A percentile compares a stretch with the other conserved stretches of the same genome.
Evolutionary conservation across 2,888 invertebrate species (phyloP).

Genomic region (Leucophora obtusa): DNA sequence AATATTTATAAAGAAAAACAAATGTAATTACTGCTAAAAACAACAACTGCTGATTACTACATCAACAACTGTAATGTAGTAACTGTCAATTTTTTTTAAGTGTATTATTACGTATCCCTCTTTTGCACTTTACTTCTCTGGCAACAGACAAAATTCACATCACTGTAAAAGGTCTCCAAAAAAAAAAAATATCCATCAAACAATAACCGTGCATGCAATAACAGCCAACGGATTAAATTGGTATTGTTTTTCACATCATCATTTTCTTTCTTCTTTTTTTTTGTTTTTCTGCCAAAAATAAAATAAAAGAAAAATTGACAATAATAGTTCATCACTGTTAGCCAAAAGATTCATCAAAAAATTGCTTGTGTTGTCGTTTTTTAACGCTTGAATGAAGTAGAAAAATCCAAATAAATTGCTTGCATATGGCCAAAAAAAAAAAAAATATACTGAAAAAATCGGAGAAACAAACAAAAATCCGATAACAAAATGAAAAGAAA

Average conservation of each 20-base stretch:
- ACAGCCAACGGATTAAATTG: conserved; percentile 57
- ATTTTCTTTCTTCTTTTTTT: too few relatives aligned
- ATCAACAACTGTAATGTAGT: too few relatives aligned
- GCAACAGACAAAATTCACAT: background rate
- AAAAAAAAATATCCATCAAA: conserved; percentile 28
- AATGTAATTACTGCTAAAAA: too few relatives aligned
- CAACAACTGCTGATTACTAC: too few relatives aligned
- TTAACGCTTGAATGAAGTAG: conserved; percentile 34
- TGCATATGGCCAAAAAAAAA: conserved; percentile 43
- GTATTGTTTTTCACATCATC: conserved; percentile 6
- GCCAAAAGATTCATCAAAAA: conserved; percentile 1
- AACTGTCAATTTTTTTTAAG: too few relatives aligned
- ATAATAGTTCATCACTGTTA: conserved; percentile 46
- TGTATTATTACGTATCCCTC: too few relatives aligned
- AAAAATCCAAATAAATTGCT: conserved; percentile 52
- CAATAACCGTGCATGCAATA: conserved; percentile 46
- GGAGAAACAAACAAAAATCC: background rate
- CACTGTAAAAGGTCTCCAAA: background rate
- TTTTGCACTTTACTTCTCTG: too few relatives aligned
- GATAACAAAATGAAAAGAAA: conserved; percentile 4
- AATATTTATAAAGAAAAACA: too few relatives aligned
- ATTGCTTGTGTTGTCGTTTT: conserved; percentile 19
- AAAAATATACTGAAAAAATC: background rate
- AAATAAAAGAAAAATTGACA: conserved; percentile 16
- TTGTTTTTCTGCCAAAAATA: background rate